phyloP scores from a whole-genome alignment of 2,797 vertebrate genomes.

The Esox masquinongy region DNA sequence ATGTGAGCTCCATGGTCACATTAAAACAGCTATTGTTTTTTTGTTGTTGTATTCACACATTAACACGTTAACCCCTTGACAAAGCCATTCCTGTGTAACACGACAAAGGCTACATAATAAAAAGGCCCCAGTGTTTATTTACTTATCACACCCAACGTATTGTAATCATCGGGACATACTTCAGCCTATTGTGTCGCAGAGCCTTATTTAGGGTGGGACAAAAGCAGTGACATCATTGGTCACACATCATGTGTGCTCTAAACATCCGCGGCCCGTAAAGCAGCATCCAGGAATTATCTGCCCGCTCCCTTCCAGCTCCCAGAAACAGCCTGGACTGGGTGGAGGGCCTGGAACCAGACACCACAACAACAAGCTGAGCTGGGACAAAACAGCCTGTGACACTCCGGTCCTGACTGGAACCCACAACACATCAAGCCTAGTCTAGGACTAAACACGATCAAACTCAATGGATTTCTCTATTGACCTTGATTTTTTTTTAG shows the following conservation, averaged over 20 bases:
- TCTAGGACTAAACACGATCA: no score
- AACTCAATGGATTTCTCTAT: no score
- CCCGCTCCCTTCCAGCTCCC: constrained; percentile 50
- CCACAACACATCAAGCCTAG: constrained; percentile 28
- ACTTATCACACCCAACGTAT: constrained; percentile 56
- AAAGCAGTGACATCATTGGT: constrained; percentile 78
- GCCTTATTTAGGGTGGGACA: constrained; percentile 72
- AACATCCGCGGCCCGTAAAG: constrained; percentile 74
- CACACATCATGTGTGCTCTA: constrained; percentile 75
- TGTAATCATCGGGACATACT: constrained; percentile 56
- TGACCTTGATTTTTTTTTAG: no score
- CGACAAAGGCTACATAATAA: constrained; percentile 45
- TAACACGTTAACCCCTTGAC: constrained; percentile 15
- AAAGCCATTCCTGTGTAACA: constrained; percentile 55
- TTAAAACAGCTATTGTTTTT: constrained; percentile 39
- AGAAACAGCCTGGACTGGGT: constrained; percentile 63
- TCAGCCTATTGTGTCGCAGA: constrained; percentile 68
- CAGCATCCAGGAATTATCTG: constrained; percentile 81
- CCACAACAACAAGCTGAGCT: constrained; percentile 57
- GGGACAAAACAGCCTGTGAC: constrained; percentile 59
- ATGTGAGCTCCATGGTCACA: constrained; percentile 1
- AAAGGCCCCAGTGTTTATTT: constrained; percentile 61
- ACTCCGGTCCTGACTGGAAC: constrained; percentile 53
- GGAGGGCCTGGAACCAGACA: constrained; percentile 59
- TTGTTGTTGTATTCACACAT: constrained; percentile 29